Evolutionary conservation across 2,113 vertebrate species (phyloP).

Genomic region (Coreoperca whiteheadi): DNA sequence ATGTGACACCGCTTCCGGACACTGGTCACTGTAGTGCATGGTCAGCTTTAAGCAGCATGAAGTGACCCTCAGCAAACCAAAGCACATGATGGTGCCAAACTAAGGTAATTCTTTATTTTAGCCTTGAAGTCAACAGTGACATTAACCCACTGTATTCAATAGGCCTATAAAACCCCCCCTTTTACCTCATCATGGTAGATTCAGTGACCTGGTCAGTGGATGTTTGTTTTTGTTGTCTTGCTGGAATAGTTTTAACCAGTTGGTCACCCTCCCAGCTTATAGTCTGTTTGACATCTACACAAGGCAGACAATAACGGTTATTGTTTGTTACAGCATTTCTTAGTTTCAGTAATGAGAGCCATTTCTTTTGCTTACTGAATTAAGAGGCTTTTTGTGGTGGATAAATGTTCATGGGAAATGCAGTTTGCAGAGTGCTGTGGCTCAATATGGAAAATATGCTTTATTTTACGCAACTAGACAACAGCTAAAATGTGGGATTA

Average conservation of each 20-base stretch:
- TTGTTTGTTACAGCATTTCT: background rate
- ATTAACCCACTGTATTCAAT: background rate
- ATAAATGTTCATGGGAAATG: background rate
- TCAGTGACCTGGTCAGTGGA: constrained; percentile 6
- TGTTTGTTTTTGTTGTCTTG: background rate
- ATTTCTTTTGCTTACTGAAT: constrained; percentile 29
- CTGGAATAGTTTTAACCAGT: background rate
- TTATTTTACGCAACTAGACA: background rate
- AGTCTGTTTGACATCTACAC: background rate
- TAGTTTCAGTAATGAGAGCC: constrained; percentile 8
- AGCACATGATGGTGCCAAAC: constrained; percentile 9
- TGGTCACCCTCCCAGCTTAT: background rate
- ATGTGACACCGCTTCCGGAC: constrained; percentile 55
- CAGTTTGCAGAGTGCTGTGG: background rate
- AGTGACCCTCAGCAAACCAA: constrained; percentile 17
- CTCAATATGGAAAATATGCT: background rate
- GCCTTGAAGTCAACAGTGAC: background rate
- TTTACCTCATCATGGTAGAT: background rate
- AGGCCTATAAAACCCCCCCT: background rate
- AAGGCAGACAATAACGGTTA: background rate
- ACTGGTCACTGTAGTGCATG: constrained; percentile 39
- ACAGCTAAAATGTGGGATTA: background rate
- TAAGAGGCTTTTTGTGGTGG: background rate
- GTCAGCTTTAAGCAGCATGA: constrained; percentile 28
- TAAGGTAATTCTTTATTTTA: background rate